Evolutionary conservation across 2,113 vertebrate species (phyloP).

Genomic region (Hemibagrus wyckioides): DNA sequence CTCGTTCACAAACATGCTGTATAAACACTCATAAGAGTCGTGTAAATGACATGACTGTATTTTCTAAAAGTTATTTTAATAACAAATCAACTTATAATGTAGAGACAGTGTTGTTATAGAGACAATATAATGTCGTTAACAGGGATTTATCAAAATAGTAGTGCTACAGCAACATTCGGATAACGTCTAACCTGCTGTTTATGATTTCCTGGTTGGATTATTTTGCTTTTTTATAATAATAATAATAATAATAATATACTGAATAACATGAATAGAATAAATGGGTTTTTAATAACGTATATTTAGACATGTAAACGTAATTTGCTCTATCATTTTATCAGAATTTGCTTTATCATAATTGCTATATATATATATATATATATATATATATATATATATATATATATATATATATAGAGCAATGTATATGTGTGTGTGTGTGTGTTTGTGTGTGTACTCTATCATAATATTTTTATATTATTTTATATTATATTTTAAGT

Average conservation of each 20-base stretch:
- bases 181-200: neutral
- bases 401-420: too few relatives aligned
- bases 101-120: neutral
- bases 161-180: neutral
- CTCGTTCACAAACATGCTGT: neutral
- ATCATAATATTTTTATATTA: neutral
- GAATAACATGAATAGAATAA: neutral
- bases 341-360: neutral
- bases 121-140: too few relatives aligned
- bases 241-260: neutral
- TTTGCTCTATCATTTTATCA: neutral
- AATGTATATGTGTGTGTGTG: too few relatives aligned
- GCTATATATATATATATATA: too few relatives aligned
- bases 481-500: neutral
- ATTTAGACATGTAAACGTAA: neutral
- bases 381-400: too few relatives aligned
- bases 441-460: too few relatives aligned
- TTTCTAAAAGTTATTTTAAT: neutral
- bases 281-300: neutral
- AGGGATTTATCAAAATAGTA: neutral
- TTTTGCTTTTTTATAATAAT: neutral
- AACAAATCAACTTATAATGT: neutral
- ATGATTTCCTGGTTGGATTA: neutral
- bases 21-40: neutral
- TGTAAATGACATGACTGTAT: neutral